A percentile compares a stretch with the other conserved stretches of the same genome.
Evolutionary conservation across 1,140 invertebrate species (phyloP).

Genomic region (Tetragonula clypearis): DNA sequence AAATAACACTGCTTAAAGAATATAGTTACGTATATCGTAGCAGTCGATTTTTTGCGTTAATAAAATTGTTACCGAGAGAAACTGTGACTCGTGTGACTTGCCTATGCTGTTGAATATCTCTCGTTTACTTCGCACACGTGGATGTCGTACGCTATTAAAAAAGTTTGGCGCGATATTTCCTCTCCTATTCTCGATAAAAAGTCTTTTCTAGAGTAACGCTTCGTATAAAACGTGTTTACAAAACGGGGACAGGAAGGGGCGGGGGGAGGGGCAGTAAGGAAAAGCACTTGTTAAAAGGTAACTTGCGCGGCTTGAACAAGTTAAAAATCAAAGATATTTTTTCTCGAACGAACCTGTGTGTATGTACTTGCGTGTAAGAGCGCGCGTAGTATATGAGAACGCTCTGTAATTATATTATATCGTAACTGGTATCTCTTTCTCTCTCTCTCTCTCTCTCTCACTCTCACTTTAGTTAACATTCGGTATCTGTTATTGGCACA

Average conservation of each 20-base stretch:
- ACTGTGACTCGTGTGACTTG: no score
- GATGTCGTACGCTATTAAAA: not conserved
- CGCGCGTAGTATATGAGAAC: slow-evolving; percentile 37
- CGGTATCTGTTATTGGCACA: slow-evolving; percentile 78
- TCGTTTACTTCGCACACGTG: not conserved
- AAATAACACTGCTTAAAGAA: not conserved
- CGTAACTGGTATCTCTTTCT: slow-evolving; percentile 47
- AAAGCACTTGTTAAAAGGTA: not conserved
- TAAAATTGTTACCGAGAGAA: no score
- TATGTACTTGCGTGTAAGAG: not conserved
- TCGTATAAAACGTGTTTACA: slow-evolving; percentile 11
- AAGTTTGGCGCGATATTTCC: not conserved
- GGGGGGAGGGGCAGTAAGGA: not conserved
- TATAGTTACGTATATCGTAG: not conserved
- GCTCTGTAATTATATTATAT: slow-evolving; percentile 48
- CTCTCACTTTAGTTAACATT: slow-evolving; percentile 74
- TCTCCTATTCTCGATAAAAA: not conserved
- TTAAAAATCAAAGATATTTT: slow-evolving; percentile 54
- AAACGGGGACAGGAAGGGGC: not conserved
- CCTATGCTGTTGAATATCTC: not conserved
- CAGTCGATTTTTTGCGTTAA: no score
- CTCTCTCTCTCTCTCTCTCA: not conserved
- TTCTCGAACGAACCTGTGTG: slow-evolving; percentile 24
- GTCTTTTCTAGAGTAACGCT: not conserved
- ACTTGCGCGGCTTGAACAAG: not conserved